Evolutionary conservation across 2,113 vertebrate genomes (phyloP).

Genomic region (Carassius auratus): DNA sequence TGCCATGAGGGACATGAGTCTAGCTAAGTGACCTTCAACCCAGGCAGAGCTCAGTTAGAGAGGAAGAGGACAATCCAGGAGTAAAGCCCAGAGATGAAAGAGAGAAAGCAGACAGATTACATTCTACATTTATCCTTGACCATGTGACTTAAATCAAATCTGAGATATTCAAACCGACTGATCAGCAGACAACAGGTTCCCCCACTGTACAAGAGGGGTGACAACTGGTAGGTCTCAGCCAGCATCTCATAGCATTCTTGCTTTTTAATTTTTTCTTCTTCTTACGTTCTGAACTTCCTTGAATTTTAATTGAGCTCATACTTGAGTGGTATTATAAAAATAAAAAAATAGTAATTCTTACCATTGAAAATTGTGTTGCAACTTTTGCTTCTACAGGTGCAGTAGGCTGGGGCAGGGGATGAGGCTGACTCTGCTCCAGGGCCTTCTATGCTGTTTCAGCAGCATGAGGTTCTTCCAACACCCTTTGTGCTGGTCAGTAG

Average conservation of each 20-base stretch:
- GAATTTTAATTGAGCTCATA: not conserved
- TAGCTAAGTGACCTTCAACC: too few relatives aligned
- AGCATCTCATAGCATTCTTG: not conserved
- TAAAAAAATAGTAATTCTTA: not conserved
- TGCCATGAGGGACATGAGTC: too few relatives aligned
- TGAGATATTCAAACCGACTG: not conserved
- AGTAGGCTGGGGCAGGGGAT: not conserved
- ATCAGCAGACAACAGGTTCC: not conserved
- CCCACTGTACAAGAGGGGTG: not conserved
- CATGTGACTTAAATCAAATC: not conserved
- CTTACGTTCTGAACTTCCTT: not conserved
- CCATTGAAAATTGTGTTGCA: not conserved
- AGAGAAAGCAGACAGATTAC: not conserved
- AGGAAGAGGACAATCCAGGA: too few relatives aligned
- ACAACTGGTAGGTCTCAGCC: not conserved
- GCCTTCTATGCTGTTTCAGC: not conserved
- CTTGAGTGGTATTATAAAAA: too few relatives aligned
- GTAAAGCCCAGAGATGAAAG: not conserved
- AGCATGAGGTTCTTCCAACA: too few relatives aligned
- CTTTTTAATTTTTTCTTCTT: not conserved
- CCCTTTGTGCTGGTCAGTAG: too few relatives aligned
- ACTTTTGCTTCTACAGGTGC: not conserved
- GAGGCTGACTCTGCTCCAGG: not conserved
- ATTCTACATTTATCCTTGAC: not conserved
- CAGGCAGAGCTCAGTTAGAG: too few relatives aligned